These are phyloP conservation scores for Heliornis fulica DNA, from an alignment of 2,113 vertebrate species.

Conservation along the genomic window DNA sequence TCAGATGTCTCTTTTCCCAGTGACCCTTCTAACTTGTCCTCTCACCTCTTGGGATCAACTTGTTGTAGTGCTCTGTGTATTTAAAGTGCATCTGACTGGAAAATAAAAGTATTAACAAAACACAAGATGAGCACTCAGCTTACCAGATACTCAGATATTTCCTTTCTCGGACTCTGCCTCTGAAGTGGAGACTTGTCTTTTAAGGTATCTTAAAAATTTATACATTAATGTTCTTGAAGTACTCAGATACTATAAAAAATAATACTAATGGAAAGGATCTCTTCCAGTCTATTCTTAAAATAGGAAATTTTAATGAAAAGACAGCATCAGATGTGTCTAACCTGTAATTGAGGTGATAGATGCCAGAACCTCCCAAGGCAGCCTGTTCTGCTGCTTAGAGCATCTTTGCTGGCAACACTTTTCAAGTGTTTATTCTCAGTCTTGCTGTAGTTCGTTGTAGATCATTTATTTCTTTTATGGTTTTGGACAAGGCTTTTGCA, in stretches of 20 bases:
- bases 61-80: neutral
- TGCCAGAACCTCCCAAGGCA: neutral
- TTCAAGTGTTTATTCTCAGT: neutral
- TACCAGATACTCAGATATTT: neutral
- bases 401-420: neutral
- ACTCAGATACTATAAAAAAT: neutral
- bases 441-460: neutral
- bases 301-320: neutral
- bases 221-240: neutral
- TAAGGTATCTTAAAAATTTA: slow-evolving; percentile 5
- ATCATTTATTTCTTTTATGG: neutral
- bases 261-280: neutral
- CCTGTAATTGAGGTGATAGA: neutral
- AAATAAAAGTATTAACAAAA: neutral
- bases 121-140: neutral
- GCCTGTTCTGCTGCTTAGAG: neutral
- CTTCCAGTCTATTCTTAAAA: neutral
- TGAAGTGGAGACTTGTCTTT: neutral
- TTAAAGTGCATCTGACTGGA: neutral
- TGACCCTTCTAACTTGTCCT: neutral
- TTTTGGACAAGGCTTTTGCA: neutral
- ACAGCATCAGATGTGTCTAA: neutral
- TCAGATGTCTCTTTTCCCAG: neutral
- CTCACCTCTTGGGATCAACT: neutral
- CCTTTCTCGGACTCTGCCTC: neutral